Evolutionary conservation across 64 coral and sea anemone species (phyloP).

Genomic region (Porites lutea): DNA sequence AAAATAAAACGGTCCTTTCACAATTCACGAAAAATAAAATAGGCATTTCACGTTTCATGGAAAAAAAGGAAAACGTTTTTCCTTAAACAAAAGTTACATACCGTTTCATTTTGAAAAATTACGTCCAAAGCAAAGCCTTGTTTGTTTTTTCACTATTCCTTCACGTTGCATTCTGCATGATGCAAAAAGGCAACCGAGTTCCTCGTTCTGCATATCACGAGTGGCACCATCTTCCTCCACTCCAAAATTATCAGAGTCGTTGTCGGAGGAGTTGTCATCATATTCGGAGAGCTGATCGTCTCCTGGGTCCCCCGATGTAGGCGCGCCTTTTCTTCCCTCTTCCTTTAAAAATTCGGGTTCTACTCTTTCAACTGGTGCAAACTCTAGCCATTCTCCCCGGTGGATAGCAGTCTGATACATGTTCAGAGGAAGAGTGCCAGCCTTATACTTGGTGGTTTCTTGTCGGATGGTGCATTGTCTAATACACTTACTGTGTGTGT

Average conservation of each 20-base stretch:
- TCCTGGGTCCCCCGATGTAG: conserved; percentile 7
- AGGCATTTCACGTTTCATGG: no score
- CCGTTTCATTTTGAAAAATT: no score
- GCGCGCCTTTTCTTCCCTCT: conserved; percentile 12
- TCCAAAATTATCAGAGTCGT: background rate
- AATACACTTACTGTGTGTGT: conserved; percentile 17
- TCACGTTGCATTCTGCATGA: background rate
- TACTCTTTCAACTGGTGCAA: background rate
- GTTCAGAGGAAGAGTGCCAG: conserved; percentile 39
- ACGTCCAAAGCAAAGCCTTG: no score
- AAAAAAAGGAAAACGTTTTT: no score
- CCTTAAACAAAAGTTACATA: no score
- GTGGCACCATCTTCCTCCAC: background rate
- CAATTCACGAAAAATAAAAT: no score
- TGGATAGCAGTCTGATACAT: conserved; percentile 48
- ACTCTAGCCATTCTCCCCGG: conserved; percentile 24
- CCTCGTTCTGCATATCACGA: background rate
- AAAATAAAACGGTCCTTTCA: no score
- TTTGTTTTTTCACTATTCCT: no score
- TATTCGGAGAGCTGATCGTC: conserved; percentile 26
- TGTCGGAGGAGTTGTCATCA: conserved; percentile 21
- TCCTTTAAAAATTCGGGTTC: background rate
- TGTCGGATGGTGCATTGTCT: conserved; percentile 43
- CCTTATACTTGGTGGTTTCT: conserved; percentile 45
- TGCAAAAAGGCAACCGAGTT: conserved; percentile 23